Evolutionary conservation across 2,797 vertebrate species (phyloP).

Genomic region (Myotis myotis): DNA sequence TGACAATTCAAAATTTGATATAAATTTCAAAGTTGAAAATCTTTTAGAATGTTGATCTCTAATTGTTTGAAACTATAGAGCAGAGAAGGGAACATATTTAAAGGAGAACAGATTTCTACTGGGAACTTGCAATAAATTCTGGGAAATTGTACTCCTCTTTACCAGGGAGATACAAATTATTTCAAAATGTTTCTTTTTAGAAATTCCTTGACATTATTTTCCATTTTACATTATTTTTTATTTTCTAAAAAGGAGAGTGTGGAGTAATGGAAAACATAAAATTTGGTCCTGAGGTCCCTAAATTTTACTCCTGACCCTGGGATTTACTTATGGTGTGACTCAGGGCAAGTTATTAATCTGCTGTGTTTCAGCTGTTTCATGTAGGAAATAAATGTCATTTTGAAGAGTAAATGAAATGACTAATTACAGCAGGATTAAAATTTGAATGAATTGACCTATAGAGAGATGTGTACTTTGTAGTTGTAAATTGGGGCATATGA

Average conservation of each 20-base stretch:
- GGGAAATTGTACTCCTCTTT: neutral
- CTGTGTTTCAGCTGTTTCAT: neutral
- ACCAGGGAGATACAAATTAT: neutral
- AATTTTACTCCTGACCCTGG: neutral
- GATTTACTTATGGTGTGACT: neutral
- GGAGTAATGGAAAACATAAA: neutral
- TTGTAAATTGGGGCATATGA: neutral
- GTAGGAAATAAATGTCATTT: neutral
- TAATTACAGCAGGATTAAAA: neutral
- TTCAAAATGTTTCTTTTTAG: neutral
- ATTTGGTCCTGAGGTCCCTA: neutral
- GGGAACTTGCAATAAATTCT: neutral
- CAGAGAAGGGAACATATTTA: neutral
- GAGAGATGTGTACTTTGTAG: neutral
- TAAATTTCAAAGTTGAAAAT: conserved; percentile 3
- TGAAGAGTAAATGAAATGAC: neutral
- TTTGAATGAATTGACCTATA: neutral
- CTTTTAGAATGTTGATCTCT: neutral
- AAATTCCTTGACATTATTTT: neutral
- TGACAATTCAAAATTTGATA: neutral
- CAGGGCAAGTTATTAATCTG: neutral
- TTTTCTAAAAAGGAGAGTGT: neutral
- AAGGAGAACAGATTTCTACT: neutral
- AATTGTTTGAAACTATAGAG: neutral
- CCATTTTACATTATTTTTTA: neutral